A percentile compares a stretch with the other conserved stretches of the same genome.
Conservation (phyloP, 2,113 vertebrate species). For the Calyptommatus sinebrachiatus region DNA sequence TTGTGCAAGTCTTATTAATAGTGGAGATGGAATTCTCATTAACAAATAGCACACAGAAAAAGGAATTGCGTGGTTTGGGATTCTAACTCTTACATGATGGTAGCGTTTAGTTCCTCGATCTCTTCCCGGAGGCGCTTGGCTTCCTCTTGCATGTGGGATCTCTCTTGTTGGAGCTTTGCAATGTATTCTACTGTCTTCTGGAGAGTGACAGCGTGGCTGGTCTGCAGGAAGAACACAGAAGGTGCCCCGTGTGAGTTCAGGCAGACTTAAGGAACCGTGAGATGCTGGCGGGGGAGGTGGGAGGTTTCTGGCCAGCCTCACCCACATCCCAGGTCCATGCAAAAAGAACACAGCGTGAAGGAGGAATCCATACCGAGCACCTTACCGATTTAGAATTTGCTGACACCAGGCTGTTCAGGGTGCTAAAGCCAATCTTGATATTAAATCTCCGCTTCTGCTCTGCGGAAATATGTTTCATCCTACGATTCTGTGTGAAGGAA, state of each 20-base stretch:
- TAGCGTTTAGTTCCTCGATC: constrained; percentile 87
- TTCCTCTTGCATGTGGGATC: constrained; percentile 89
- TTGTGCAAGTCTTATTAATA: not conserved
- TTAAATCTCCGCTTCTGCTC: constrained; percentile 93
- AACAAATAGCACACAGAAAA: too few relatives aligned
- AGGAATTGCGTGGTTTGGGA: accelerated
- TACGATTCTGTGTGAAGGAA: constrained; percentile 74
- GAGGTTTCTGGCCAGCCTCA: not conserved
- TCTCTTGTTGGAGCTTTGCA: constrained; percentile 91
- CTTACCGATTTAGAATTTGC: constrained; percentile 81
- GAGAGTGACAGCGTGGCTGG: constrained; percentile 87
- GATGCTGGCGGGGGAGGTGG: too few relatives aligned
- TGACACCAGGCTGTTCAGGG: constrained; percentile 84
- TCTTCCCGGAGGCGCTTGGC: constrained; percentile 86
- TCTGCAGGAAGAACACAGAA: constrained; percentile 68
- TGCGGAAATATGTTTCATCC: constrained; percentile 86
- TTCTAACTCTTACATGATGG: constrained; percentile 80
- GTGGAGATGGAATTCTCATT: not conserved
- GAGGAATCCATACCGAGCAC: not conserved
- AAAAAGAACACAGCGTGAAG: not conserved
- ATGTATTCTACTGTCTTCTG: constrained; percentile 96
- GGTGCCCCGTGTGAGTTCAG: not conserved
- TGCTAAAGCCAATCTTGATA: constrained; percentile 89
- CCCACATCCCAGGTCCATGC: not conserved
- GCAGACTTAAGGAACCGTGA: not conserved